These are phyloP conservation scores for Trypoxylon attenuatum DNA, from an alignment of 2,888 invertebrate species.

Conservation along the genomic window DNA sequence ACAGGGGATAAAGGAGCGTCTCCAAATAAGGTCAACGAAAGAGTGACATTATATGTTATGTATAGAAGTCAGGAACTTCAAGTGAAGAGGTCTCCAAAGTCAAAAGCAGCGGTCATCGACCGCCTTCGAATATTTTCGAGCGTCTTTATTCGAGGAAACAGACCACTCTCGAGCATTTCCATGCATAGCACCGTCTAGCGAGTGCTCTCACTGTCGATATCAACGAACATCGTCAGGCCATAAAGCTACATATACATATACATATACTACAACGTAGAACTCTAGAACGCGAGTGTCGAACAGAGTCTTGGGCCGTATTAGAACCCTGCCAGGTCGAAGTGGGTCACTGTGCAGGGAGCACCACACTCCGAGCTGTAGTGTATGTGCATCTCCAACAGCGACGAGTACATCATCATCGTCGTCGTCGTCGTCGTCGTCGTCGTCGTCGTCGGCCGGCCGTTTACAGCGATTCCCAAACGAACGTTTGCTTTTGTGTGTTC, in stretches of 20 bases:
- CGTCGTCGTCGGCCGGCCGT: no score
- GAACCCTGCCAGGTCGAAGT: conserved; percentile 37
- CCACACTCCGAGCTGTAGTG: conserved; percentile 33
- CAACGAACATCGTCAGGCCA: neutral
- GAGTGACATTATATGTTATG: no score
- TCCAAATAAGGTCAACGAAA: no score
- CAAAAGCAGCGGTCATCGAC: no score
- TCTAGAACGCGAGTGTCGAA: conserved; percentile 27
- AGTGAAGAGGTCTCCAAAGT: no score
- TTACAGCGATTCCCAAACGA: conserved; percentile 50
- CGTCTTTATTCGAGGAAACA: neutral
- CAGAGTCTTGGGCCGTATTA: conserved; percentile 47
- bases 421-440: no score
- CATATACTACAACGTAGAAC: no score
- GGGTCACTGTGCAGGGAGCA: conserved; percentile 45
- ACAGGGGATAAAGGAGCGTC: no score
- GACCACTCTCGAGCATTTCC: neutral
- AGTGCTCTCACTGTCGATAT: neutral
- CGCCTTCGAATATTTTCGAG: neutral
- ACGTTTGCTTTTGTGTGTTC: no score
- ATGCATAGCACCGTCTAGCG: conserved; percentile 1
- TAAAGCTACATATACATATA: conserved; percentile 21
- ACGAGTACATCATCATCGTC: neutral
- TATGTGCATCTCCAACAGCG: conserved; percentile 40
- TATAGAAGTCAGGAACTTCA: no score